Percentiles rank a stretch among this genome's conserved stretches.
phyloP scores from a whole-genome alignment of 2,888 invertebrate species.

The Choreutis nemorana region DNA sequence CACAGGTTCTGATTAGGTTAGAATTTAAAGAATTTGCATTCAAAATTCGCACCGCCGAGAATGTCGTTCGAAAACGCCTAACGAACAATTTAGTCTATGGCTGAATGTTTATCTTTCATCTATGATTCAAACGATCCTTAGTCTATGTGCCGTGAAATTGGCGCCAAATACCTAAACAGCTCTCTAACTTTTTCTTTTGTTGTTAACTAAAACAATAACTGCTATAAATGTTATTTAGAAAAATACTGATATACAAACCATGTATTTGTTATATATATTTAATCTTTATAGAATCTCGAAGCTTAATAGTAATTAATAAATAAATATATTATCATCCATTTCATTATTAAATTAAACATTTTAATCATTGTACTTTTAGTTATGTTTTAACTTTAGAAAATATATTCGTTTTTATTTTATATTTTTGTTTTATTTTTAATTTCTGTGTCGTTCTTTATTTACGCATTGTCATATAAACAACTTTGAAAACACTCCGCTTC shows the following conservation, averaged over 20 bases:
- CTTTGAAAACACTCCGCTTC: no score
- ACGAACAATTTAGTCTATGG: slow-evolving; percentile 34
- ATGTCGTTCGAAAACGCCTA: slow-evolving; percentile 32
- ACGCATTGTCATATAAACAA: no score
- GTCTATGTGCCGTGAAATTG: no score
- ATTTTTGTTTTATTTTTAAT: slow-evolving; percentile 57
- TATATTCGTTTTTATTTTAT: slow-evolving; percentile 66
- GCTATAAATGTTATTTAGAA: no score
- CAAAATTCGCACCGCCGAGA: slow-evolving; percentile 42
- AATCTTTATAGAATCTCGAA: slow-evolving; percentile 59
- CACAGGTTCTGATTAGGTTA: slow-evolving; percentile 68
- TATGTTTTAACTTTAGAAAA: slow-evolving; percentile 56
- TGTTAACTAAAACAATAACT: no score
- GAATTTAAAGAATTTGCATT: slow-evolving; percentile 36
- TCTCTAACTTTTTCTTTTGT: no score
- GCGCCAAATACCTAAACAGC: no score
- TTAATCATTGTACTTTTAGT: slow-evolving; percentile 43
- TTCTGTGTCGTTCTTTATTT: slow-evolving; percentile 28
- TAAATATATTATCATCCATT: not conserved
- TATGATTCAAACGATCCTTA: no score
- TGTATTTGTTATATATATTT: no score
- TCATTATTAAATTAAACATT: not conserved
- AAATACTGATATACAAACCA: no score
- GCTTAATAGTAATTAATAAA: slow-evolving; percentile 17
- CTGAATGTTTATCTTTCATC: slow-evolving; percentile 11